Base-by-base conservation (phyloP, 2,888 invertebrate species). In the Pterostichus niger region DNA sequence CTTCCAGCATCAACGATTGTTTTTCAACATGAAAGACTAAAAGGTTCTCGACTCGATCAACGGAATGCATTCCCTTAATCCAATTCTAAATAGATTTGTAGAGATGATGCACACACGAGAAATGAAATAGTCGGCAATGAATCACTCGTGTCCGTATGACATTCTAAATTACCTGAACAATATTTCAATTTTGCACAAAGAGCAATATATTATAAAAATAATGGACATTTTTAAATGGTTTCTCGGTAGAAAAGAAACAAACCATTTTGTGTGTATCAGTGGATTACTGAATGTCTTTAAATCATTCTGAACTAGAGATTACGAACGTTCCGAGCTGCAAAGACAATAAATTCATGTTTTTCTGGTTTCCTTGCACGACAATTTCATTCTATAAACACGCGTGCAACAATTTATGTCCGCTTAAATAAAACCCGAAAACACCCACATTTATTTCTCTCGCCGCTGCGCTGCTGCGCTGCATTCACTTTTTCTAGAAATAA, bases 331-430 rank as follows among this genome's bases (percentile, higher is more conserved):
- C 13, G 61, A 35, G 59, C 61, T 17, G 31, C 46, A 40, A 59
- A 44, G 61, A 78, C 78, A 78, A 78, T 78, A 78, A 78, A 78
- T 78, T 61, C 35, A 78, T 61, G 78, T 59, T 78, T 61, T 61
- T 56, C 61, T 49, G 49, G 46, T 73, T 61, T 24, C 40, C 59
- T 40, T 44, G 24, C 17, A 56, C 61, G 61, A 78, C 78, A 78
- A 78, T 78, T 78, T 78, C 78, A 56, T 78, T 78, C 78, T 78
- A 78, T 78, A 78, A 78, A 78, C 59, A 78, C 61, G 78, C 59
- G 15, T 44, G 17, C 46, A 15, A 77, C 33, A 77, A 77, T 77
- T 77, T 77, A 77, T 77, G 77, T 77, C 52, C 56, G 56, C 31
- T 77, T 24, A 77, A 77, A 77, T 77, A 77, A 77, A 77, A 77